Percentiles rank a stretch among this genome's conserved stretches.
Evolutionary conservation across 2,797 vertebrate species (phyloP).

Genomic region (Bryconaethiops microstoma): DNA sequence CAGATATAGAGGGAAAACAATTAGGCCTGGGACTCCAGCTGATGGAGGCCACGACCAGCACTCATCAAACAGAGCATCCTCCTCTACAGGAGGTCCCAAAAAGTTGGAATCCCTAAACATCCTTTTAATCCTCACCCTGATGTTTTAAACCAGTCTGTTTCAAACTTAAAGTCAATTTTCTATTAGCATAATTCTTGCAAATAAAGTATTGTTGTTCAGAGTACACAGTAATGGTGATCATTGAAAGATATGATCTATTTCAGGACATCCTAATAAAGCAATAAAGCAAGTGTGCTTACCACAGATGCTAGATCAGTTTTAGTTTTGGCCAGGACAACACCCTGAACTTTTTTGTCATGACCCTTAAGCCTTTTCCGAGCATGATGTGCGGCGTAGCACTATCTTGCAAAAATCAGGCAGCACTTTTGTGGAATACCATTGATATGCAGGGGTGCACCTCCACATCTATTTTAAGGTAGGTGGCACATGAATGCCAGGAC

Average conservation of each 20-base stretch:
- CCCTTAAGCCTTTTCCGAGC: too few relatives aligned
- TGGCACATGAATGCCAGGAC: too few relatives aligned
- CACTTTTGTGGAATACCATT: too few relatives aligned
- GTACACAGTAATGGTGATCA: background rate
- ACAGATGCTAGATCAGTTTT: too few relatives aligned
- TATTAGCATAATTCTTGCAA: background rate
- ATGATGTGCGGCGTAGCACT: too few relatives aligned
- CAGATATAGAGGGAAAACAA: constrained; percentile 63
- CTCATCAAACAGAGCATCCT: background rate
- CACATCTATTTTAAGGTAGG: too few relatives aligned
- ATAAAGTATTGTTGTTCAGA: background rate
- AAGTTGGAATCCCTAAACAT: background rate
- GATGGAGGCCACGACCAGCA: constrained; percentile 34
- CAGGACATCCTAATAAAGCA: background rate
- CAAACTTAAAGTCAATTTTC: background rate
- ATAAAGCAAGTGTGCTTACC: too few relatives aligned
- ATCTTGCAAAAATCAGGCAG: too few relatives aligned
- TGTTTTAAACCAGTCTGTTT: background rate
- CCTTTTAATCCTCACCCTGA: background rate
- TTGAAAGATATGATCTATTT: background rate
- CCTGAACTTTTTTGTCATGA: too few relatives aligned
- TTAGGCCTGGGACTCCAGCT: constrained; percentile 47
- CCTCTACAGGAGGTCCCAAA: background rate
- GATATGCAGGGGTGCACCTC: too few relatives aligned
- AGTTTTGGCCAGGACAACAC: too few relatives aligned